Conservation (phyloP, 2,113 vertebrate genomes). For the Thunnus maccoyii region DNA sequence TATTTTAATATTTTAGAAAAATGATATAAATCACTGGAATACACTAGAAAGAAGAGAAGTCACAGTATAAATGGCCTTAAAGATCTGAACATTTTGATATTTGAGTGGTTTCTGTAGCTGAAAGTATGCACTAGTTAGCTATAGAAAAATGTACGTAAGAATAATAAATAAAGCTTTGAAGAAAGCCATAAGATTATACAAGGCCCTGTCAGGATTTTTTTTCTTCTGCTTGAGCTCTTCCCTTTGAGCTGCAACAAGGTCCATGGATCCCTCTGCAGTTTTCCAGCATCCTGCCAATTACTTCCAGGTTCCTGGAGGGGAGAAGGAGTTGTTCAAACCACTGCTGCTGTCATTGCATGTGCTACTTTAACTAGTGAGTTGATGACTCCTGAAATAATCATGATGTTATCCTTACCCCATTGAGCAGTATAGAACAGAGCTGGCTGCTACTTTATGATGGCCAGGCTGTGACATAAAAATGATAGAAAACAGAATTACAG, state of each 20-base stretch:
- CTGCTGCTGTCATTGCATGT: neutral
- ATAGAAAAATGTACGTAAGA: no score
- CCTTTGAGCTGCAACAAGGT: slow-evolving; percentile 34
- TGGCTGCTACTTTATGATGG: neutral
- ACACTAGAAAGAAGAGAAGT: no score
- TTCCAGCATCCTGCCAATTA: slow-evolving; percentile 53
- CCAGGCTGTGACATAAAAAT: neutral
- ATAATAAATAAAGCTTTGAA: no score
- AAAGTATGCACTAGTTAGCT: no score
- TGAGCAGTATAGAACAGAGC: slow-evolving; percentile 31
- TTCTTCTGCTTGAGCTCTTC: slow-evolving; percentile 51
- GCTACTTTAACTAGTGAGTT: slow-evolving; percentile 53
- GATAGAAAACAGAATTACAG: no score
- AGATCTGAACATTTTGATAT: no score
- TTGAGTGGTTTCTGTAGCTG: no score
- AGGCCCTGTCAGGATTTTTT: slow-evolving; percentile 43
- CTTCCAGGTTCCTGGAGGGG: slow-evolving; percentile 56
- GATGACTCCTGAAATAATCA: slow-evolving; percentile 65
- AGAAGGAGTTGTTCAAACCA: slow-evolving; percentile 11
- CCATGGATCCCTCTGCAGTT: slow-evolving; percentile 33
- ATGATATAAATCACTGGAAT: no score
- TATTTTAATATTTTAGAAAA: no score
- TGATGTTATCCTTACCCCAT: slow-evolving; percentile 53
- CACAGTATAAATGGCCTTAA: no score
- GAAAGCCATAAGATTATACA: slow-evolving; percentile 46